A percentile compares a stretch with the other conserved stretches of the same genome.
Conservation (phyloP, 2,888 invertebrate genomes). For the Apamea anceps region DNA sequence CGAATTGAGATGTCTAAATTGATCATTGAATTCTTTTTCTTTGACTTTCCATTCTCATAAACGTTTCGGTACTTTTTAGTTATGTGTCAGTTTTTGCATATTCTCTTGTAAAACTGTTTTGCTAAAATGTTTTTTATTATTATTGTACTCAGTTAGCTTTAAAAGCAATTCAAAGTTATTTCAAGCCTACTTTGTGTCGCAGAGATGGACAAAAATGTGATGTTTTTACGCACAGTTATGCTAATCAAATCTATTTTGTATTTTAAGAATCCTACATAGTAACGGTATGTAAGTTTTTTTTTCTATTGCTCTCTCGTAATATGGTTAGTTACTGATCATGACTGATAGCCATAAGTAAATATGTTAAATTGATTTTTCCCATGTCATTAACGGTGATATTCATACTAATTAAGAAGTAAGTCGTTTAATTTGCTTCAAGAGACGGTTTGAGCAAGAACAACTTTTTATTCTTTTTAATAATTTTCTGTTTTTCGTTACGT, state of each 20-base stretch:
- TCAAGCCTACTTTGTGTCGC: neutral
- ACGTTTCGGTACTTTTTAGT: slow-evolving; percentile 11
- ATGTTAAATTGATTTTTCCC: neutral
- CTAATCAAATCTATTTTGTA: slow-evolving; percentile 36
- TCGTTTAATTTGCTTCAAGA: too few relatives aligned
- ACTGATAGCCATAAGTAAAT: neutral
- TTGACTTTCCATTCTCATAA: slow-evolving; percentile 57
- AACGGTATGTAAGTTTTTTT: slow-evolving; percentile 16
- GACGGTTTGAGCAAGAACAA: neutral
- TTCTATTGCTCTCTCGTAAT: neutral
- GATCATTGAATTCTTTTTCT: slow-evolving; percentile 45
- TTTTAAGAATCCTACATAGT: slow-evolving; percentile 17
- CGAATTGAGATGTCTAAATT: slow-evolving; percentile 46
- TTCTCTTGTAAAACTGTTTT: slow-evolving; percentile 12
- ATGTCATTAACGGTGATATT: neutral
- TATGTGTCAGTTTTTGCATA: slow-evolving; percentile 28
- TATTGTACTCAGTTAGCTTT: neutral
- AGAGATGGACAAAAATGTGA: neutral
- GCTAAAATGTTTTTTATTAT: neutral
- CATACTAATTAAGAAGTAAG: neutral
- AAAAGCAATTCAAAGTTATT: slow-evolving; percentile 7
- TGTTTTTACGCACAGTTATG: neutral
- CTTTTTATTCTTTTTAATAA: neutral
- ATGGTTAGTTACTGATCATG: neutral
- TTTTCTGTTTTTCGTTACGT: too few relatives aligned